Conservation (phyloP, 2,797 vertebrate species). For the Aulostomus chinensis region DNA sequence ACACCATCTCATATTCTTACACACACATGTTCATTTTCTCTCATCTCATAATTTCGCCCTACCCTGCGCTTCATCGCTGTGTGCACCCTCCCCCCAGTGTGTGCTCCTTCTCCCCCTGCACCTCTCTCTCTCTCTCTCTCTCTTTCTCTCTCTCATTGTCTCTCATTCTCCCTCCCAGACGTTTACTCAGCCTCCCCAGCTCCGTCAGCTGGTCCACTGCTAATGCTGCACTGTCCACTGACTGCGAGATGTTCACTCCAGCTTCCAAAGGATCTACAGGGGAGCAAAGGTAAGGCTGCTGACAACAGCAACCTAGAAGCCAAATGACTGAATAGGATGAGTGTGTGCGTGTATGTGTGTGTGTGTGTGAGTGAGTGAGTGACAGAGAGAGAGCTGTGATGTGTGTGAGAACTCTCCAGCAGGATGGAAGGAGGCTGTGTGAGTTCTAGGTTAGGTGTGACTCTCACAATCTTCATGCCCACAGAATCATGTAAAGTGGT, state of each 20-base stretch:
- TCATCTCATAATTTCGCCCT: conserved; percentile 60
- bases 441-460: conserved; percentile 37
- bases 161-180: conserved; percentile 27
- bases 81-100: conserved; percentile 66
- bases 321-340: conserved; percentile 38
- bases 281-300: conserved; percentile 66
- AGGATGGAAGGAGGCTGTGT: conserved; percentile 34
- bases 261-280: conserved; percentile 63
- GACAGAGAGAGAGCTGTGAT: too few species aligned
- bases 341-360: conserved; percentile 6
- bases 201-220: conserved; percentile 50
- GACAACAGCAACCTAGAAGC: conserved; percentile 24
- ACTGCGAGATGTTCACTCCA: conserved; percentile 70
- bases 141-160: conserved; percentile 23
- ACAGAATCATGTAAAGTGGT: conserved; percentile 11
- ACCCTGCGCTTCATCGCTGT: conserved; percentile 43
- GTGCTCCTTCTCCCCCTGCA: conserved; percentile 21
- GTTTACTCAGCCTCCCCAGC: conserved; percentile 38
- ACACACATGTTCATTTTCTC: conserved; percentile 33
- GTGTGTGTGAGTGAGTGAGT: conserved; percentile 36
- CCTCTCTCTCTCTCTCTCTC: conserved; percentile 11
- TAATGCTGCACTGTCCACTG: conserved; percentile 62
- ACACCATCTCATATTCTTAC: conserved; percentile 49
- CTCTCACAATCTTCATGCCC: conserved; percentile 19
- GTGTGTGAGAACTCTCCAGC: conserved; percentile 65